These are phyloP conservation scores for Python bivittatus DNA, from an alignment of 2,113 vertebrate genomes.

Conservation along the genomic window DNA sequence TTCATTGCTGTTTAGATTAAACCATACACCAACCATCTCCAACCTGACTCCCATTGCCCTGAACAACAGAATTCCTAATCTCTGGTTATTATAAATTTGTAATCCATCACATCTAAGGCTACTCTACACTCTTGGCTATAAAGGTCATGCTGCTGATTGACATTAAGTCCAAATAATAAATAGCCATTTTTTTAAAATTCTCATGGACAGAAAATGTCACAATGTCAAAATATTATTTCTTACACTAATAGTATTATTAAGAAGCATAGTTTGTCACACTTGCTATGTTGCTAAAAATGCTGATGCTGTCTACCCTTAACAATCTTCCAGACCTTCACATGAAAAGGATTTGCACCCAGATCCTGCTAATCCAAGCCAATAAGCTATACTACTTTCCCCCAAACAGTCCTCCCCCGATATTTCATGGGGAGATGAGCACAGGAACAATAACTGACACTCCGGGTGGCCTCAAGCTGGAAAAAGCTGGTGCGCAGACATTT, in stretches of 20 bases:
- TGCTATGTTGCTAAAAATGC: neutral
- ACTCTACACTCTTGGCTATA: neutral
- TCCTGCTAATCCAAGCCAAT: neutral
- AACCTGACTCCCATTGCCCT: neutral
- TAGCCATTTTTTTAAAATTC: neutral
- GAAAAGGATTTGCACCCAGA: neutral
- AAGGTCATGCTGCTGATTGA: neutral
- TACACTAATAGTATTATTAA: neutral
- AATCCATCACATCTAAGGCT: neutral
- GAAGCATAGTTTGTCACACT: neutral
- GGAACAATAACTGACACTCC: neutral
- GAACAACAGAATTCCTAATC: neutral
- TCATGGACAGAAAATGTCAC: neutral
- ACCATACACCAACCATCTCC: neutral
- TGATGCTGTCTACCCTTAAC: neutral
- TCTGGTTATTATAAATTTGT: neutral
- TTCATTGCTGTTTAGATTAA: fast-evolving
- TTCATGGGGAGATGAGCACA: neutral
- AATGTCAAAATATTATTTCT: neutral
- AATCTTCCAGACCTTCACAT: neutral
- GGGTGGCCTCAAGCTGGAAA: neutral
- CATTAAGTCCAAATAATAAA: neutral
- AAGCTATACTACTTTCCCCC: neutral
- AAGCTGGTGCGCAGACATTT: neutral
- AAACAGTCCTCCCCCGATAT: neutral